Evolutionary conservation across 2,888 invertebrate genomes (phyloP).

Genomic region (Pammene fasciana): DNA sequence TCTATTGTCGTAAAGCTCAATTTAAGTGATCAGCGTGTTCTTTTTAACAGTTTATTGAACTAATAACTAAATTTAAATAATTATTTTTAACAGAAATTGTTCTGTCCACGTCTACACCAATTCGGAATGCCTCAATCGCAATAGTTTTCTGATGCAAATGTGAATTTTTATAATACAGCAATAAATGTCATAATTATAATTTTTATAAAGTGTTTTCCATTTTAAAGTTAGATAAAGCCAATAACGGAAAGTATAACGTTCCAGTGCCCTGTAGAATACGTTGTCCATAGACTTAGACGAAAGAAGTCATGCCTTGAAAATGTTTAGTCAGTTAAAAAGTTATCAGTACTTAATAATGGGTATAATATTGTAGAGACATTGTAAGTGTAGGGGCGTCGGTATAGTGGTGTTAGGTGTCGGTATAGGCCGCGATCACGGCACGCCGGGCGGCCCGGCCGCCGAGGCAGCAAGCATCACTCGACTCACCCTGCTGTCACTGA

Average conservation of each 20-base stretch:
- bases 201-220: slow-evolving; percentile 76
- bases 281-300: slow-evolving; percentile 80
- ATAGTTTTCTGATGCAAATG: slow-evolving; percentile 72
- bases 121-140: slow-evolving; percentile 67
- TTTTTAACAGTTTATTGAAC: slow-evolving; percentile 69
- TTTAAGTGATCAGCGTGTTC: slow-evolving; percentile 72
- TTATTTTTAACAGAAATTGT: slow-evolving; percentile 72
- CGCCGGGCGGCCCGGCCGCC: slow-evolving; percentile 3
- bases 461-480: background rate
- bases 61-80: slow-evolving; percentile 56
- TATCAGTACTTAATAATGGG: slow-evolving; percentile 80
- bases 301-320: slow-evolving; percentile 81
- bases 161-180: slow-evolving; percentile 74
- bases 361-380: slow-evolving; percentile 68
- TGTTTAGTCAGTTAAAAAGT: slow-evolving; percentile 78
- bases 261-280: slow-evolving; percentile 82
- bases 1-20: slow-evolving; percentile 81
- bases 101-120: slow-evolving; percentile 74
- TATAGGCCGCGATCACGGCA: slow-evolving; percentile 43
- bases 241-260: slow-evolving; percentile 77
- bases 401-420: slow-evolving; percentile 60
- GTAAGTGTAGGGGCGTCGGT: slow-evolving; percentile 66
- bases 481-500: slow-evolving; percentile 5
- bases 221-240: slow-evolving; percentile 71
- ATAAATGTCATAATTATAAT: slow-evolving; percentile 71